A percentile compares a stretch with the other conserved stretches of the same genome.
Evolutionary conservation across 2,797 vertebrate genomes (phyloP).

Genomic region (Margarornis squamiger): DNA sequence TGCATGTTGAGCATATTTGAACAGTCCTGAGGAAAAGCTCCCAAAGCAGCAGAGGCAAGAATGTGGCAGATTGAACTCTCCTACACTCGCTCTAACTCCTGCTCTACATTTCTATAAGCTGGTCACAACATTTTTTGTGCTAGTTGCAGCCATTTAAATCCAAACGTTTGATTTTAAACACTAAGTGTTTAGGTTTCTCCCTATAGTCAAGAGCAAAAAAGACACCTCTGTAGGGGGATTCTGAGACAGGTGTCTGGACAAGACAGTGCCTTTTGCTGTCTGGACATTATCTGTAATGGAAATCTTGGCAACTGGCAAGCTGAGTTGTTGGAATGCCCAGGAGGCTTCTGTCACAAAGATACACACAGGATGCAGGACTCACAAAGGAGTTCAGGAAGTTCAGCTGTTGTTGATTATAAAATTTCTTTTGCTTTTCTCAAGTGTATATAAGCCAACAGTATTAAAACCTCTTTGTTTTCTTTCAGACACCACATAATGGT

Average conservation of each 20-base stretch:
- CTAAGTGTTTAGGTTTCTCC: background rate
- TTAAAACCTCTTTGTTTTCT: background rate
- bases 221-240: background rate
- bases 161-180: background rate
- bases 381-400: background rate
- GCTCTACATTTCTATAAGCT: background rate
- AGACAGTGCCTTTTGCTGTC: background rate
- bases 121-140: background rate
- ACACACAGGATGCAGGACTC: background rate
- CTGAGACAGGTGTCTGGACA: background rate
- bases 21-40: background rate
- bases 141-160: background rate
- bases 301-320: background rate
- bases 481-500: background rate
- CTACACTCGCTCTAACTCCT: background rate
- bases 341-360: background rate
- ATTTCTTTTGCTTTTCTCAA: background rate
- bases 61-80: fast-evolving
- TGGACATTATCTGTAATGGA: background rate
- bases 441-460: background rate
- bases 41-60: background rate
- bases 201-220: background rate
- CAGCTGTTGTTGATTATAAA: background rate
- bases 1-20: background rate
- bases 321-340: background rate